Base-by-base conservation (phyloP, 2,113 vertebrate species). In the Oncorhynchus masou region DNA sequence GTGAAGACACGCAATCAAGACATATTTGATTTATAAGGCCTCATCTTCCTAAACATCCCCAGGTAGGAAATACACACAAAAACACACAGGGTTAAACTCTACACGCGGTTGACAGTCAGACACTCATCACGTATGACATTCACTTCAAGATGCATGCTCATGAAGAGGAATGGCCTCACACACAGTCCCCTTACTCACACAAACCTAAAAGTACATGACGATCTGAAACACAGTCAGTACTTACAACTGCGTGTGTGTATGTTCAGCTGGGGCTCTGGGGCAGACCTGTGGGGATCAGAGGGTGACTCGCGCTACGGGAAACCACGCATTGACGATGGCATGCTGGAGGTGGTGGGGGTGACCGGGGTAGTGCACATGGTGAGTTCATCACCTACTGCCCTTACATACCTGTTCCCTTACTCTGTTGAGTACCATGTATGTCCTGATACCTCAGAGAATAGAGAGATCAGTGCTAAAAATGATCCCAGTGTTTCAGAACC, bases 1-100 rank as follows among this genome's bases (percentile, higher is more conserved):
- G 31, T 34, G 31, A 34, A 34, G 31, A 34, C 31, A 34, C 31
- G 5, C 31, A 34, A 34, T 34, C 31, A 34, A 34, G 31, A 6
- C 31, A 34, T 34, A 34, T 34, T 34, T 5, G 1, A 34, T 34
- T 34, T 34, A 34, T 96, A 99, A 88, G 98, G 98, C 1, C 95
- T 99, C 65, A 99, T 99, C 90, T 98, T 99, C 87, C 95, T 99
- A 89, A 99, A 99, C 82, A 99, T 99, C 64, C 96, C 98, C 90
- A 99, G 97, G 98, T 98, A 84, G 65, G 70, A 20, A 31, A 19
- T 3, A 64, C 25, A 60, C 19, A 13, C 24, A 29, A 22, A 48
- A n/a, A 34, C 34, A 64, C 13, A 31, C 66, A 45, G 2, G 39
- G 20, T 12, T 7, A 3, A 20, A 19, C 15, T 19, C 12, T 19